Conservation (phyloP, 2,888 invertebrate species). For the Chalcosyrphus nemorum region DNA sequence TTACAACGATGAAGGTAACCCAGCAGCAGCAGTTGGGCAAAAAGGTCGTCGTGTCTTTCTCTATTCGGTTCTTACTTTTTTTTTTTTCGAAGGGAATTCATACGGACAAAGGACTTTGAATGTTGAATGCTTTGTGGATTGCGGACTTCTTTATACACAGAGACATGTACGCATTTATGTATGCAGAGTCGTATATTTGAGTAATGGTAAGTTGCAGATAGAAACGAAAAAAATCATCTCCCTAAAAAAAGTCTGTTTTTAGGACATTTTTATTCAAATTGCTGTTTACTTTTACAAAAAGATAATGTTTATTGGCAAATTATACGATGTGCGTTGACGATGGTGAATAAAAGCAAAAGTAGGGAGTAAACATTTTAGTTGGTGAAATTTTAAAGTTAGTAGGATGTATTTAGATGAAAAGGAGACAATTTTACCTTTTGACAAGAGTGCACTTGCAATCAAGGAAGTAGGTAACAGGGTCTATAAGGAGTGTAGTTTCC, state of each 20-base stretch:
- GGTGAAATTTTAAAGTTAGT: no score
- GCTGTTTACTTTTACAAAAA: not conserved
- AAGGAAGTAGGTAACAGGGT: no score
- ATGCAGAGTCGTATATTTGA: not conserved
- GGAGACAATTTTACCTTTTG: no score
- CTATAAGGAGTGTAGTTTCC: no score
- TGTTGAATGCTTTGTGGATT: not conserved
- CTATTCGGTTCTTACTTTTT: not conserved
- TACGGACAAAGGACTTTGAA: constrained; percentile 21
- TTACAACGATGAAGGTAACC: constrained; percentile 30
- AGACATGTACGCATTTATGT: not conserved
- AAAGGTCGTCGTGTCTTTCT: not conserved
- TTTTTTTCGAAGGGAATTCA: constrained; percentile 18
- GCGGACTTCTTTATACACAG: not conserved
- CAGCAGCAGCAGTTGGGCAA: constrained; percentile 11
- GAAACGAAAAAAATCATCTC: not conserved
- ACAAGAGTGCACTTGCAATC: no score
- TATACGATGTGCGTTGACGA: not conserved
- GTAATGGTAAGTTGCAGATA: not conserved
- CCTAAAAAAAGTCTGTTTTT: constrained; percentile 6
- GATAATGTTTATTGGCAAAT: constrained; percentile 16
- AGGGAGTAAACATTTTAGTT: no score
- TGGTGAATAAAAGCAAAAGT: not conserved
- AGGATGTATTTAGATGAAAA: no score
- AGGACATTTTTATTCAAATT: constrained; percentile 22